Evolutionary conservation across 2,113 vertebrate genomes (phyloP), one percentile per base, ranked within the genome.

Genomic region (Leptocoma aspasia): DNA sequence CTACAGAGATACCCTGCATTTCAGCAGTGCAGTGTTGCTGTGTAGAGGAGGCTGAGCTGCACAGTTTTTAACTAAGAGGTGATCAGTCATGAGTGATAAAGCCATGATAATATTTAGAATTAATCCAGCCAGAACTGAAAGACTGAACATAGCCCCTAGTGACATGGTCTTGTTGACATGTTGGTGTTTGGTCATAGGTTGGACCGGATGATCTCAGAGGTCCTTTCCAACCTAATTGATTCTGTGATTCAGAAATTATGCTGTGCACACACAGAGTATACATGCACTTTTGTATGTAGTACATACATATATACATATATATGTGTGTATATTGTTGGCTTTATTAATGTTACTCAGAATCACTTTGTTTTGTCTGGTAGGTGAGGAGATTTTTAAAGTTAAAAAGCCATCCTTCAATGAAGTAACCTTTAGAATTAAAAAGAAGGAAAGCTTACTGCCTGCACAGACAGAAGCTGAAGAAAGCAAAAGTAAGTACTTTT

Each of bases 361-460:
- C 0, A 5, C 52, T 70, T 91, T 79, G 15, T 92, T 63, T 87
- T 66, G 6, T 68, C 15, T 79, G 63, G 1, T 41, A 98, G 98
- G 45, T 61, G 98, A 97, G 44, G 93, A 96, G n/a, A 78, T 89
- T 37, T 99, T 99, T 92, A 97, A 98, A 89, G 69, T 99, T 66
- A 99, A 97, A 85, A 98, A 98, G 42, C 95, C 97, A 1, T 95
- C 96, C 70, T 97, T 98, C 57, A 99, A 96, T 27, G 95, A 98
- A 19, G 97, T 99, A 53, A 85, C 98, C 27, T 99, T 99, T 81
- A 97, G 98, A 91, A 95, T 96, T 44, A 98, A 89, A n/a, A 98
- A 92, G 90, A 98, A 98, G 75, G 90, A 97, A 57, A 60, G 39
- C 17, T 27, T 15, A 1, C 45, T 90, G 19, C 68, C 81, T 92